These are phyloP conservation scores for Aphaenogaster rudis DNA, from an alignment of 1,140 invertebrate species.

Conservation along the genomic window DNA sequence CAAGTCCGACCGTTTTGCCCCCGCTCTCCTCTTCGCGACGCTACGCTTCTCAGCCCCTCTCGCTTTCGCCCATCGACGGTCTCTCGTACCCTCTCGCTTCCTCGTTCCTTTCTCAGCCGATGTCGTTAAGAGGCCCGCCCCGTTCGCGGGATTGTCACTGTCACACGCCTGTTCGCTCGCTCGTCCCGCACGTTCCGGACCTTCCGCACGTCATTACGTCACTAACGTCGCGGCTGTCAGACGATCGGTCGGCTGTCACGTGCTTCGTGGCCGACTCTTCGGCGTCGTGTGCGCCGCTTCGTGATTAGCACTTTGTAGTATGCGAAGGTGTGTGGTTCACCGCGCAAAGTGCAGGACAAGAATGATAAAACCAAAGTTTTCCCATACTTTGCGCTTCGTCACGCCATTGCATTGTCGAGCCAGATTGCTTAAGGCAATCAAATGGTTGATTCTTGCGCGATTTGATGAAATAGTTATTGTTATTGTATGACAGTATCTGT, in stretches of 20 bases:
- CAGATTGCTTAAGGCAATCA: neutral
- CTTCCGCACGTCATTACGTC: constrained; percentile 76
- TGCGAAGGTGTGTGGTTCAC: neutral
- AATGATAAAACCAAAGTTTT: neutral
- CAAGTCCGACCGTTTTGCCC: constrained; percentile 83
- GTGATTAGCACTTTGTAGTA: constrained; percentile 31
- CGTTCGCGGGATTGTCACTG: constrained; percentile 78
- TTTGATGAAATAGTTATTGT: constrained; percentile 3
- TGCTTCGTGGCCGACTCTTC: constrained; percentile 52
- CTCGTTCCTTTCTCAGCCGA: constrained; percentile 55
- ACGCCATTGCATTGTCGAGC: neutral
- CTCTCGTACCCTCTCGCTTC: constrained; percentile 53
- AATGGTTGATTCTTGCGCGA: neutral
- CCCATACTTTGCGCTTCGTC: neutral
- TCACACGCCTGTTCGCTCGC: constrained; percentile 61
- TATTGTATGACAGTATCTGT: neutral
- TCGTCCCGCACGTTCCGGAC: constrained; percentile 69
- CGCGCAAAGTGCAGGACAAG: neutral
- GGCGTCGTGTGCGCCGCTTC: constrained; percentile 10
- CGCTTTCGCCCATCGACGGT: neutral
- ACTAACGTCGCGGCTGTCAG: constrained; percentile 67
- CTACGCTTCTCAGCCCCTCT: constrained; percentile 55
- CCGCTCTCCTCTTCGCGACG: constrained; percentile 45
- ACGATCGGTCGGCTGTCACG: constrained; percentile 69
- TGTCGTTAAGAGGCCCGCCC: constrained; percentile 80